Conservation (phyloP, 2,888 invertebrate species). For the Cerastis rubricosa region DNA sequence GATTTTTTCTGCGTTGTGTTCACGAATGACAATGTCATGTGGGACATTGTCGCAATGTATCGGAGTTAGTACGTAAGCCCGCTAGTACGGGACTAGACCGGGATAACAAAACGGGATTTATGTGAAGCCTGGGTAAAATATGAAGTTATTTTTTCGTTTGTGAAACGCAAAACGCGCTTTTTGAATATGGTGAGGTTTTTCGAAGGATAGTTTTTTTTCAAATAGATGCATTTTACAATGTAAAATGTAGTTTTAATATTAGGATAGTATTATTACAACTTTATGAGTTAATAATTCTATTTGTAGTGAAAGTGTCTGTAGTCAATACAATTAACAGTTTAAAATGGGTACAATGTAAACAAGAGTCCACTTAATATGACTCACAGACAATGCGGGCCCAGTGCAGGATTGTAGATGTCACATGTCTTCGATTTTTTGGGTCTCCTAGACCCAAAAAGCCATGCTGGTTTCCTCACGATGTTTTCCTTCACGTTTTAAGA, state of each 20-base stretch:
- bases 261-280: background rate
- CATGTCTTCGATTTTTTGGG: background rate
- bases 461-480: background rate
- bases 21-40: slow-evolving; percentile 44
- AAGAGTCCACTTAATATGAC: too few relatives aligned
- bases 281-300: background rate
- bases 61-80: slow-evolving; percentile 39
- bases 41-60: slow-evolving; percentile 44
- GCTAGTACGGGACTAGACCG: slow-evolving; percentile 42
- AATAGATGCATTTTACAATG: background rate
- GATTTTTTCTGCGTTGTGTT: slow-evolving; percentile 32
- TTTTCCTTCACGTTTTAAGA: background rate
- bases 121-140: slow-evolving; percentile 6
- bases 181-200: background rate
- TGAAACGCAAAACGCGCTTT: background rate
- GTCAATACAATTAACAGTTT: background rate
- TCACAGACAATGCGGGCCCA: too few relatives aligned
- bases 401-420: too few relatives aligned
- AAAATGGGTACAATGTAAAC: background rate
- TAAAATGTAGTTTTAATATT: background rate
- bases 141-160: background rate
- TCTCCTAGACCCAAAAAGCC: too few relatives aligned
- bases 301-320: background rate
- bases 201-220: background rate
- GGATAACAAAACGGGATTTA: slow-evolving; percentile 44